Evolutionary conservation across 92 coral and sea anemone genomes (phyloP).

Genomic region (Montipora capitata): DNA sequence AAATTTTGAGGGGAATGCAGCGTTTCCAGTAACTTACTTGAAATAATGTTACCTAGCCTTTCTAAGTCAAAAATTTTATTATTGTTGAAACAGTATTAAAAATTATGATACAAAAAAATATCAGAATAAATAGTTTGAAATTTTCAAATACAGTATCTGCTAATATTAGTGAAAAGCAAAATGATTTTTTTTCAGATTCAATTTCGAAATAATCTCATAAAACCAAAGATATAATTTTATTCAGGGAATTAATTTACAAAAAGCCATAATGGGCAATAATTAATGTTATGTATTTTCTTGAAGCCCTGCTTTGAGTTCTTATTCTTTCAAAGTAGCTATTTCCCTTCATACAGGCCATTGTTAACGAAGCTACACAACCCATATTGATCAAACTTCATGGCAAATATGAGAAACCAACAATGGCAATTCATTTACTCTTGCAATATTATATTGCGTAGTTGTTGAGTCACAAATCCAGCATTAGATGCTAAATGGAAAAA

Average conservation of each 20-base stretch:
- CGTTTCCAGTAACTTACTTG: background rate
- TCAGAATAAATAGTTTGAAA: too few species aligned
- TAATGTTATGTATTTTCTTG: background rate
- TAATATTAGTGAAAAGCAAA: too few species aligned
- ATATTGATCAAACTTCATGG: slow-evolving; percentile 7
- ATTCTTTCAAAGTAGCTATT: too few species aligned
- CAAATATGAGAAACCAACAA: slow-evolving; percentile 30
- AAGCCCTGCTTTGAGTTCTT: background rate
- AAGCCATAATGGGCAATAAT: too few species aligned
- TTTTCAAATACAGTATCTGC: too few species aligned
- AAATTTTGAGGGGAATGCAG: background rate
- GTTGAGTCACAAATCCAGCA: slow-evolving; percentile 84
- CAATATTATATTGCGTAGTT: slow-evolving; percentile 52
- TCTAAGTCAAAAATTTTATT: background rate
- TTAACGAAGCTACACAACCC: background rate
- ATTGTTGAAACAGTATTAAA: background rate
- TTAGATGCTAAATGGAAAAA: slow-evolving; percentile 93
- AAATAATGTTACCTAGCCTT: slow-evolving; percentile 4
- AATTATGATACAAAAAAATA: background rate
- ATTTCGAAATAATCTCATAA: too few species aligned
- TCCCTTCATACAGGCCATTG: too few species aligned
- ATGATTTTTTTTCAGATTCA: too few species aligned
- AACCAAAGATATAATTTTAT: too few species aligned
- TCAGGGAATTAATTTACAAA: too few species aligned
- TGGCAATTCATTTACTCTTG: slow-evolving; percentile 40